Conservation (phyloP, 2,888 invertebrate species). For the Oligia fasciuncula region DNA sequence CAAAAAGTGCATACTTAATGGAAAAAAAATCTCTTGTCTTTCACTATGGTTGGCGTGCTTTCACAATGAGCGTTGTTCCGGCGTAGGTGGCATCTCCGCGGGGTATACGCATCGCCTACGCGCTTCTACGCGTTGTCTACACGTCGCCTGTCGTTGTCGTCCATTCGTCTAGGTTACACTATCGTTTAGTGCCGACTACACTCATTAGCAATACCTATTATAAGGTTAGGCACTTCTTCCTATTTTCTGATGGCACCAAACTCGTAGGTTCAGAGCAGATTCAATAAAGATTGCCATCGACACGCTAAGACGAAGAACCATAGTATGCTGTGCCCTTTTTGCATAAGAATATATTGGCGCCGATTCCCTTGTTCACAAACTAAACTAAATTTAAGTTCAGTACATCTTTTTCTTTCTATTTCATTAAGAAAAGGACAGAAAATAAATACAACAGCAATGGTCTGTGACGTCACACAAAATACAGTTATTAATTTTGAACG, state of each 20-base stretch:
- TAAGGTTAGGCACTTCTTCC: not conserved
- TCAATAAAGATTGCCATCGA: not conserved
- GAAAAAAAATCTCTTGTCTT: not conserved
- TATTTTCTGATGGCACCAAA: not conserved
- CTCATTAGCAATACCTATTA: not conserved
- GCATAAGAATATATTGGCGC: too few relatives aligned
- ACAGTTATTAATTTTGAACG: too few relatives aligned
- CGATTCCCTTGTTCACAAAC: too few relatives aligned
- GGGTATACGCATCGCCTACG: not conserved
- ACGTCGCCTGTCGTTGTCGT: not conserved
- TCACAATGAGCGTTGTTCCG: not conserved
- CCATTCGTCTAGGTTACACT: not conserved
- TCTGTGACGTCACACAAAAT: too few relatives aligned
- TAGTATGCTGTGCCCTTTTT: not conserved
- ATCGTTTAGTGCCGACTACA: too few relatives aligned
- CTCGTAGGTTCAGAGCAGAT: not conserved
- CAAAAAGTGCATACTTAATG: not conserved
- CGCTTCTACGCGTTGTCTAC: not conserved
- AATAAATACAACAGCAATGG: too few relatives aligned
- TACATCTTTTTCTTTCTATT: too few relatives aligned
- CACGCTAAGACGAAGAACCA: not conserved
- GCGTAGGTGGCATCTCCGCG: not conserved
- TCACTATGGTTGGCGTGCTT: not conserved
- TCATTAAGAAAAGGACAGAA: too few relatives aligned
- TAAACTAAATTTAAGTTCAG: too few relatives aligned